Evolutionary conservation across 2,888 invertebrate species (phyloP), one percentile per base, ranked within the genome.

Genomic region (Gymnosoma rotundatum): DNA sequence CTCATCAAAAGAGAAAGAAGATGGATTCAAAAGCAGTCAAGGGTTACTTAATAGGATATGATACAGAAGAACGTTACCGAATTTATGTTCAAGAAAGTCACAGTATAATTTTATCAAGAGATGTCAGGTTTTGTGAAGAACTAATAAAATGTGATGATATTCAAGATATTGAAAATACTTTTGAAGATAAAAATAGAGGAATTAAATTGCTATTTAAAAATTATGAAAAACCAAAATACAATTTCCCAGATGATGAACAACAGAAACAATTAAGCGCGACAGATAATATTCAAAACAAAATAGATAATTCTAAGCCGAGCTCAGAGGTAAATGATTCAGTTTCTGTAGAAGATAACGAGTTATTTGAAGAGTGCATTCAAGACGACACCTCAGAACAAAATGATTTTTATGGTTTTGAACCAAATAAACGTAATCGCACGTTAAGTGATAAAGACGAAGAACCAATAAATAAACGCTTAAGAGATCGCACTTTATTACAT

Each of bases 61-160:
- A 32, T 21, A 16, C 25, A 4, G 25, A 25, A 25, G 25, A 25
- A 25, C 25, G 25, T 25, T 25, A n/a, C n/a, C n/a, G n/a, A n/a
- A n/a, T n/a, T n/a, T n/a, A n/a, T n/a, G n/a, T n/a, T n/a, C 1
- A 25, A 25, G 25, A 58, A 21, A 2, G 25, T 4, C 25, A 25
- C 25, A 25, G 25, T 25, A 25, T 25, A 25, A 54, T 54, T 20
- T 54, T 21, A 54, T 54, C 54, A 8, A 54, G 54, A 54, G 58
- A 66, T 32, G 45, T 58, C 12, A 58, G 12, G 38, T 75, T 73
- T 21, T 25, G 18, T 21, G 73, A 74, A 66, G 52, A 66, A n/a
- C 32, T 52, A 50, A 36, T 52, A 36, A 38, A 67, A 21, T 54
- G 25, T 25, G 25, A 25, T 2, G n/a, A n/a, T 32, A 7, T n/a